Conservation (phyloP, 2,797 vertebrate species). For the Otolemur crassicaudatus region DNA sequence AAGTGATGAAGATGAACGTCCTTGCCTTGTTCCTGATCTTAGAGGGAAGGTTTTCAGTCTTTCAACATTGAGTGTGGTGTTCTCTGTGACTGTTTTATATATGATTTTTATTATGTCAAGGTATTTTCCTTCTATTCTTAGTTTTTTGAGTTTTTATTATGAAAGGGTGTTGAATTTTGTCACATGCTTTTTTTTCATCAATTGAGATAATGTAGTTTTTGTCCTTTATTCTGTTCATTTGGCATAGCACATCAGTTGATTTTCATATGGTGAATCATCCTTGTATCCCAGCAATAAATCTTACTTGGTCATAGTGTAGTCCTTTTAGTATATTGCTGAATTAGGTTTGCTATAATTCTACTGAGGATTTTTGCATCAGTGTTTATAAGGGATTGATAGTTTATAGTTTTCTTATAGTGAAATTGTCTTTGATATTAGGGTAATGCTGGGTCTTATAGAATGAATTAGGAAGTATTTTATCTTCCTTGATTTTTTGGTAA, state of each 20-base stretch:
- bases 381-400: background rate
- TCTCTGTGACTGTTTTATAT: background rate
- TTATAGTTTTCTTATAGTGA: background rate
- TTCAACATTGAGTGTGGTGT: background rate
- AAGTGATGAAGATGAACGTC: background rate
- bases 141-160: background rate
- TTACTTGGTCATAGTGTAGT: background rate
- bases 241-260: background rate
- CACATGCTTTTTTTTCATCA: background rate
- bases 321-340: background rate
- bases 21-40: background rate
- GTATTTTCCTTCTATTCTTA: background rate
- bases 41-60: background rate
- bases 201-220: background rate
- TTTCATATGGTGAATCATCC: background rate
- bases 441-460: background rate
- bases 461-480: background rate
- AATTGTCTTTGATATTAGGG: background rate
- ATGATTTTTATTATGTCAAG: background rate
- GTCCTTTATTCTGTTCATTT: background rate
- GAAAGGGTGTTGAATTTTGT: background rate
- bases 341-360: background rate
- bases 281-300: background rate
- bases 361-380: background rate
- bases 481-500: background rate